These are phyloP conservation scores for Notothenia coriiceps DNA, from an alignment of 2,113 vertebrate genomes.

Conservation along the genomic window DNA sequence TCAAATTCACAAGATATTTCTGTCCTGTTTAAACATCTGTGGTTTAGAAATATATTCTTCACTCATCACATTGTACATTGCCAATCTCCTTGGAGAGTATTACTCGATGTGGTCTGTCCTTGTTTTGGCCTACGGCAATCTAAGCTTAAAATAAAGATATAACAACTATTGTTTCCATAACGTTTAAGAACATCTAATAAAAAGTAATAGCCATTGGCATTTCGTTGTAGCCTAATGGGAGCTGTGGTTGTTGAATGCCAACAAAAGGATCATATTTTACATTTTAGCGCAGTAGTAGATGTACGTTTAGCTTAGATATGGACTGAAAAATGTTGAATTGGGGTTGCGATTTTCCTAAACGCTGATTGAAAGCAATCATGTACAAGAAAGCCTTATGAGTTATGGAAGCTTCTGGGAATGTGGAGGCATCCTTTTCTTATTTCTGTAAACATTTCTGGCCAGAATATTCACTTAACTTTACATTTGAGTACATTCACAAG, in stretches of 20 bases:
- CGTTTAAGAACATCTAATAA: neutral
- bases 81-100: neutral
- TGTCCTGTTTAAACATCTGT: neutral
- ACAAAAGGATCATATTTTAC: neutral
- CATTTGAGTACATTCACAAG: too few species aligned
- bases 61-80: neutral
- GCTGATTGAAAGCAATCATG: neutral
- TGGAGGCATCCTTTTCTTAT: neutral
- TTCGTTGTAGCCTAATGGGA: neutral
- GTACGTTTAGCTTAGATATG: neutral
- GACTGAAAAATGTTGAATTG: neutral
- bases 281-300: neutral
- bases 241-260: neutral
- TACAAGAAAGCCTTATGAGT: neutral
- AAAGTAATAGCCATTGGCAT: neutral
- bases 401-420: neutral
- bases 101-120: neutral
- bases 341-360: neutral
- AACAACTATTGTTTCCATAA: neutral
- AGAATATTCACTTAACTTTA: too few species aligned
- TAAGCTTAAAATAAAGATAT: conserved; percentile 17
- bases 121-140: neutral
- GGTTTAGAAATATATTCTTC: neutral
- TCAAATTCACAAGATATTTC: neutral
- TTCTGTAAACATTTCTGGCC: neutral